Conservation (phyloP, 2,888 invertebrate species). For the Ectemnius cavifrons region DNA sequence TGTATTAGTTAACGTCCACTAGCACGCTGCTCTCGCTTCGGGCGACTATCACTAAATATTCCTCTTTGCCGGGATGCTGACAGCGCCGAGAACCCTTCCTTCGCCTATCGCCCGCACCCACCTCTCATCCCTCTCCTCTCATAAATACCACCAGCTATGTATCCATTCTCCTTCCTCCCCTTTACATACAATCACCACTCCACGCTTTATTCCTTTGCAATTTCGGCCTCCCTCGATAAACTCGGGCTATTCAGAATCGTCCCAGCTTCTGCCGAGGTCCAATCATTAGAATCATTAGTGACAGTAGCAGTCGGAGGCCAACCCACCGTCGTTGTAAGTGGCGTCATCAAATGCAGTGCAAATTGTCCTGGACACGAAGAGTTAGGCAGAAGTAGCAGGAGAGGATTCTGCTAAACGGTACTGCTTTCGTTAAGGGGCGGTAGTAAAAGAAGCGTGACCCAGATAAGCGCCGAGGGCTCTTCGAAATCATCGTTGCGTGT, state of each 20-base stretch:
- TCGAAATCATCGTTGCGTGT: constrained; percentile 68
- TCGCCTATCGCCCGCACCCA: constrained; percentile 19
- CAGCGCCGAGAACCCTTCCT: constrained; percentile 55
- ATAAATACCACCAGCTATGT: constrained; percentile 5
- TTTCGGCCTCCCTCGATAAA: too few relatives aligned
- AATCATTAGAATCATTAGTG: too few relatives aligned
- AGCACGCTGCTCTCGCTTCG: constrained; percentile 64
- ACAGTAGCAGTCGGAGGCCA: too few relatives aligned
- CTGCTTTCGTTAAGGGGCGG: not conserved
- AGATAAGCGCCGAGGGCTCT: constrained; percentile 16
- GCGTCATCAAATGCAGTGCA: too few relatives aligned
- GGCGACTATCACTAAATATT: constrained; percentile 76
- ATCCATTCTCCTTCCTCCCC: not conserved
- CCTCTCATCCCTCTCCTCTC: not conserved
- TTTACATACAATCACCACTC: too few relatives aligned
- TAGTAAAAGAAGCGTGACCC: constrained; percentile 36
- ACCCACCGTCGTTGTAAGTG: too few relatives aligned
- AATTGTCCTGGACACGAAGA: too few relatives aligned
- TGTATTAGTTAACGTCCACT: constrained; percentile 66
- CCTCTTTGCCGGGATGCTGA: constrained; percentile 70
- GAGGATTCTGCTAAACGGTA: too few relatives aligned
- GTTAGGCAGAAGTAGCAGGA: too few relatives aligned
- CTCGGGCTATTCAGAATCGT: too few relatives aligned
- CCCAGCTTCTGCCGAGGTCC: too few relatives aligned
- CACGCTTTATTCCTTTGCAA: not conserved